Conservation (phyloP, 2,888 invertebrate species). For the Coronaproctus castanopsis region DNA sequence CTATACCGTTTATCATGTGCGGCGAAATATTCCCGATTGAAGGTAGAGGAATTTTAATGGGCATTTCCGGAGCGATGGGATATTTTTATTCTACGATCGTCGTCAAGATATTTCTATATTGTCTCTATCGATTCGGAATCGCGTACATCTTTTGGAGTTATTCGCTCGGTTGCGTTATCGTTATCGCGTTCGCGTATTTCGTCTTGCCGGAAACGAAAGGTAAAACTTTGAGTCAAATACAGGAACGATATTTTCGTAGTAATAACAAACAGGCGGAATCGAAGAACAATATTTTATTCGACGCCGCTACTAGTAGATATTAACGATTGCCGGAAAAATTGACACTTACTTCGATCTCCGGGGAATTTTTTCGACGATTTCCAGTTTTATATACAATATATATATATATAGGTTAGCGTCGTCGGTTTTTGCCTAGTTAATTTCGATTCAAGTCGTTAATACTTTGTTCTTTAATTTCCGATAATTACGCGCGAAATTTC, state of each 20-base stretch:
- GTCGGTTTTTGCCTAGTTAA: too few species aligned
- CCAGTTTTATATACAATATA: too few species aligned
- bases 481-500: too few species aligned
- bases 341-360: too few species aligned
- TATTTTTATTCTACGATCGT: background rate
- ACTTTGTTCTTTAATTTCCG: too few species aligned
- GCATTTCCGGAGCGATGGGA: background rate
- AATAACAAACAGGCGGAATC: background rate
- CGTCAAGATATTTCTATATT: slow-evolving; percentile 1
- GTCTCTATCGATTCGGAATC: background rate
- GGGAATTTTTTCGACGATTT: too few species aligned
- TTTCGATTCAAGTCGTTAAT: too few species aligned
- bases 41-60: slow-evolving; percentile 8
- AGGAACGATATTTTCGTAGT: slow-evolving; percentile 4
- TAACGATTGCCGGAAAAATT: too few species aligned
- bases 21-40: slow-evolving; percentile 5
- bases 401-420: too few species aligned
- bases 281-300: background rate
- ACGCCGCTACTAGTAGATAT: too few species aligned
- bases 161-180: background rate
- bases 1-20: background rate
- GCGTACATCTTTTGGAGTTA: background rate
- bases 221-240: slow-evolving; percentile 2
- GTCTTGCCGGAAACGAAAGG: slow-evolving; percentile 5
- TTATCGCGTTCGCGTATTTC: background rate